Evolutionary conservation across 2,888 invertebrate genomes (phyloP).

Genomic region (Leuctra nigra): DNA sequence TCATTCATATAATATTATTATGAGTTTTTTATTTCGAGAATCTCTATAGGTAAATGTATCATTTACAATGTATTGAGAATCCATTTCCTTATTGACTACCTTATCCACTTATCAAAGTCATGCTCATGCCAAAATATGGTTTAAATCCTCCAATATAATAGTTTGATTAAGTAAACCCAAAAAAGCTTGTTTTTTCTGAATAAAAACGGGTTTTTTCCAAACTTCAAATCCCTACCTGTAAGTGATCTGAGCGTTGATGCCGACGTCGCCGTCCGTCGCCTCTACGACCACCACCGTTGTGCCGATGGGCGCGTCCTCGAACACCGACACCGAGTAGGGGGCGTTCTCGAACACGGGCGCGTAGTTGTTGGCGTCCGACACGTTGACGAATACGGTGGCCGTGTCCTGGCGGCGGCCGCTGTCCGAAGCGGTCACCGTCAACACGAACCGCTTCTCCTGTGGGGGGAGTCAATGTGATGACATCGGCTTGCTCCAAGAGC

Average conservation of each 20-base stretch:
- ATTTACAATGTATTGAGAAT: too few species aligned
- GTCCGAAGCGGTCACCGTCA: conserved; percentile 85
- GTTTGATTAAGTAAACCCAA: too few species aligned
- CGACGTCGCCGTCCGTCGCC: conserved; percentile 91
- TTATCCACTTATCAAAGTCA: too few species aligned
- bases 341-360: conserved; percentile 90
- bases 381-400: conserved; percentile 83
- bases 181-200: too few species aligned
- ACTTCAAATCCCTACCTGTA: conserved; percentile 35
- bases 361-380: conserved; percentile 92
- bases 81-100: too few species aligned
- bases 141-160: too few species aligned
- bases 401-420: conserved; percentile 82
- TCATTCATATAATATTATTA: too few species aligned
- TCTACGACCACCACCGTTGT: conserved; percentile 87
- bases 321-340: conserved; percentile 80
- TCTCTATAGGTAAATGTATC: too few species aligned
- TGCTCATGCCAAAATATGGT: too few species aligned
- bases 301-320: conserved; percentile 89
- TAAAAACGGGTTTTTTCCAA: not conserved
- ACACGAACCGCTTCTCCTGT: conserved; percentile 69
- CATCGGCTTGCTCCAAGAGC: too few species aligned
- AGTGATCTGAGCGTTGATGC: conserved; percentile 71
- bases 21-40: too few species aligned
- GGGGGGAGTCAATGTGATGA: too few species aligned